Base-by-base conservation (phyloP, 1,140 invertebrate genomes). In the Ceratina japonica region DNA sequence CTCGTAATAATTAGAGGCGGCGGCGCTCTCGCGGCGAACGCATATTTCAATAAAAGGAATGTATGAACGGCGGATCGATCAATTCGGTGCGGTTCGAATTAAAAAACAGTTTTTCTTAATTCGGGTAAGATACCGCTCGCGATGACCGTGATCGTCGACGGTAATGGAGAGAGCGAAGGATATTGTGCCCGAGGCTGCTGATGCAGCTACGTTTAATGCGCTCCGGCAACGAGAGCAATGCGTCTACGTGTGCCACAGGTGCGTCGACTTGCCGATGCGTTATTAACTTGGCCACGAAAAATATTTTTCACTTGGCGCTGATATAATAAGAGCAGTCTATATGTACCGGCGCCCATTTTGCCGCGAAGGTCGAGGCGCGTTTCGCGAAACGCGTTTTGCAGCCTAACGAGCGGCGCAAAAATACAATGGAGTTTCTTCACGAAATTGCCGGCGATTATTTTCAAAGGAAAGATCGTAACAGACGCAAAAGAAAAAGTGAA, bases 201-300 rank as follows among this genome's bases (percentile, higher is more conserved):
- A 84, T 75, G 61, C 78, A 84, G 69, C 51, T 54, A 49, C 62
- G 59, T 83, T 84, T 84, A 84, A 84, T 78, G 70, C 65, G 22
- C 20, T 54, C 20, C 27, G n/a, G 37, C 16, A 49, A 16, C 44
- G 20, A 61, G 22, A 59, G 10, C 20, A n/a, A 7, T 15, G 31
- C 56, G 22, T 72, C 18, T 74, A 66, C 44, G 73, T 54, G 56
- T 58, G 68, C 62, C 37, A 75, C 78, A 75, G 79, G 74, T 81
- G 74, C 74, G 58, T n/a, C 27, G 44, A 37, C 63, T 58, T 16
- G 0, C 18, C 49, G 54, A 72, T 71, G 27, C 73, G 68, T 75
- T 84, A 80, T 31, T 79, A 49, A 64, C 31, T 74, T 51, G 16
- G 2, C 16, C 31, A 12, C 37, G 76, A 74, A 73, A 59, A 73